Conservation (phyloP, 2,113 vertebrate genomes). For the Rhinolophus ferrumequinum region DNA sequence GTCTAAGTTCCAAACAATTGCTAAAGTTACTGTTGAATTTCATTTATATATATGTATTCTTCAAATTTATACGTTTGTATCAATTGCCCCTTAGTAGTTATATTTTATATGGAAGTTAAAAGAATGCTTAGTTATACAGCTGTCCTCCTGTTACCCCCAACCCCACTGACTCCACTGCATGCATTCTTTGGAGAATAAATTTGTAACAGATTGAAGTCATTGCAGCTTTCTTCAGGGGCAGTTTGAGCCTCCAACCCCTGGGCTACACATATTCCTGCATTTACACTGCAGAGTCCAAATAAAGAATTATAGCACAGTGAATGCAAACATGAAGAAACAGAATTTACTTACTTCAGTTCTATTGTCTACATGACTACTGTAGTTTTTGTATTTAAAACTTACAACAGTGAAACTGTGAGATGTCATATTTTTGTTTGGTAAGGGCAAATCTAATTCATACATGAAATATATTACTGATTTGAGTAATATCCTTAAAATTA, state of each 20-base stretch:
- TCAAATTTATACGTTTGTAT: background rate
- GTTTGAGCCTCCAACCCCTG: background rate
- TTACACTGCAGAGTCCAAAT: background rate
- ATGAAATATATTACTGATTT: background rate
- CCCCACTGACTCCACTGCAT: background rate
- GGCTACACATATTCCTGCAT: background rate
- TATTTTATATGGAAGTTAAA: background rate
- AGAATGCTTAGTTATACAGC: background rate
- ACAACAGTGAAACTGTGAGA: background rate
- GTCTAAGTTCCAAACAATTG: background rate
- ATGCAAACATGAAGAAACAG: background rate
- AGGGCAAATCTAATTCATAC: background rate
- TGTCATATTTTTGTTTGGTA: background rate
- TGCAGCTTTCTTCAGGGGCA: background rate
- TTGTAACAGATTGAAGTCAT: background rate
- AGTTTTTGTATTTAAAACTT: background rate
- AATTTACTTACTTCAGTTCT: background rate
- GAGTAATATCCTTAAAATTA: background rate
- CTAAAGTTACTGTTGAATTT: background rate
- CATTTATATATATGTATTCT: background rate
- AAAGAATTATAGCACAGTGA: background rate
- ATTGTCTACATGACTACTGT: background rate
- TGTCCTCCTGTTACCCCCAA: rapidly evolving
- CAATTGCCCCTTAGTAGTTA: background rate
- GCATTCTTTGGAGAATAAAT: background rate